phyloP scores from a whole-genome alignment of 2,888 invertebrate species.

The Sycophila texana region DNA sequence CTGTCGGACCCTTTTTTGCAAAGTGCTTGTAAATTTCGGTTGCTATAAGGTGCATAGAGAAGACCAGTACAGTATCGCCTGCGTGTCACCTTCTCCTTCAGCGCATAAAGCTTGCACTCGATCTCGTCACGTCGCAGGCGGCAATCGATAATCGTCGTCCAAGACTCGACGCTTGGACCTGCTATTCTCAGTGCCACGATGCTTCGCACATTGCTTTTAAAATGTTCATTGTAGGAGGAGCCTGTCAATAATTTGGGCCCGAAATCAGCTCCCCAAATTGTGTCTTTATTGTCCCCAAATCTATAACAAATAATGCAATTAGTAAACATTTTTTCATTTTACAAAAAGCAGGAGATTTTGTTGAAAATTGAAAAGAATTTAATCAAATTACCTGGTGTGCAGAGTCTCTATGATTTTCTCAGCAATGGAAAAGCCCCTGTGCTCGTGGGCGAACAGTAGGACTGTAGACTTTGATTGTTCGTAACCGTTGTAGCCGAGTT shows the following conservation, averaged over 20 bases:
- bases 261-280: conserved; percentile 27
- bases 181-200: conserved; percentile 16
- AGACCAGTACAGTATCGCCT: conserved; percentile 6
- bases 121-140: conserved; percentile 1
- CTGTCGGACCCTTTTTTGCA: not conserved
- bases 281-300: not conserved
- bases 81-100: not conserved
- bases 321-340: no score
- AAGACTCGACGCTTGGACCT: conserved; percentile 12
- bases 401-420: not conserved
- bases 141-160: conserved; percentile 21
- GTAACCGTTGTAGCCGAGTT: not conserved
- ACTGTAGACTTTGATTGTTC: not conserved
- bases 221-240: not conserved
- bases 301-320: not conserved
- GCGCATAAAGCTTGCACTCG: conserved; percentile 5
- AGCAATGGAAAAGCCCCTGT: conserved; percentile 29
- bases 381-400: not conserved
- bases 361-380: no score
- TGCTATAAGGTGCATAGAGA: not conserved
- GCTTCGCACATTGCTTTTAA: not conserved
- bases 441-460: conserved; percentile 7
- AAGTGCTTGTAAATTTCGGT: not conserved
- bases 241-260: conserved; percentile 1
- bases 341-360: no score